Conservation (phyloP, 2,113 vertebrate genomes). For the Hemibates koningsi region DNA sequence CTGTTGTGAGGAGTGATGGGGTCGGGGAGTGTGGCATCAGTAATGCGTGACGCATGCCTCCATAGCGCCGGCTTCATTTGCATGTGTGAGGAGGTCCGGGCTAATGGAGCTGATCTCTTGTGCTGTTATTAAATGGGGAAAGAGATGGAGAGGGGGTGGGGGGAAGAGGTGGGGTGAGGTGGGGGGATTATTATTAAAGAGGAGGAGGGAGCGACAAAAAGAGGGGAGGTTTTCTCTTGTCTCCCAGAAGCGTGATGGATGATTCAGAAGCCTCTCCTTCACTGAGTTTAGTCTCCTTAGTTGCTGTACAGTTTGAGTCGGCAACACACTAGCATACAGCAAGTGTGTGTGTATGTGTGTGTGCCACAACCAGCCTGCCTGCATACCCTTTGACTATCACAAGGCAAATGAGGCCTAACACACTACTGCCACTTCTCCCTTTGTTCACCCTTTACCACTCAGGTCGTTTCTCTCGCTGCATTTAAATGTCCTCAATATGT, state of each 20-base stretch:
- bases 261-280: background rate
- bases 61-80: slow-evolving; percentile 52
- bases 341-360: background rate
- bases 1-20: slow-evolving; percentile 4
- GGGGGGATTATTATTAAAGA: slow-evolving; percentile 1
- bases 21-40: slow-evolving; percentile 24
- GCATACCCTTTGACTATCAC: slow-evolving; percentile 41
- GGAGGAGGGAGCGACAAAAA: slow-evolving; percentile 23
- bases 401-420: slow-evolving; percentile 53
- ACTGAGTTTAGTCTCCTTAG: background rate
- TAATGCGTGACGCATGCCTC: slow-evolving; percentile 43
- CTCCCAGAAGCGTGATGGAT: slow-evolving; percentile 32
- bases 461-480: slow-evolving; percentile 40
- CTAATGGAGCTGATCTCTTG: slow-evolving; percentile 63
- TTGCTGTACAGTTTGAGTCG: background rate
- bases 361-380: background rate
- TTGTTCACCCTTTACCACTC: slow-evolving; percentile 35
- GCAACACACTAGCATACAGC: background rate
- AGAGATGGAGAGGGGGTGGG: background rate
- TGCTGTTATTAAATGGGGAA: slow-evolving; percentile 51
- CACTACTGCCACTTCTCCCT: slow-evolving; percentile 17
- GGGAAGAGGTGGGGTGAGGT: background rate
- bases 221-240: slow-evolving; percentile 11
- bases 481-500: slow-evolving; percentile 64
- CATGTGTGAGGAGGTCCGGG: slow-evolving; percentile 62